Evolutionary conservation across 2,888 invertebrate genomes (phyloP), one percentile per base, ranked within the genome.

Genomic region (Perizoma affinitatum): DNA sequence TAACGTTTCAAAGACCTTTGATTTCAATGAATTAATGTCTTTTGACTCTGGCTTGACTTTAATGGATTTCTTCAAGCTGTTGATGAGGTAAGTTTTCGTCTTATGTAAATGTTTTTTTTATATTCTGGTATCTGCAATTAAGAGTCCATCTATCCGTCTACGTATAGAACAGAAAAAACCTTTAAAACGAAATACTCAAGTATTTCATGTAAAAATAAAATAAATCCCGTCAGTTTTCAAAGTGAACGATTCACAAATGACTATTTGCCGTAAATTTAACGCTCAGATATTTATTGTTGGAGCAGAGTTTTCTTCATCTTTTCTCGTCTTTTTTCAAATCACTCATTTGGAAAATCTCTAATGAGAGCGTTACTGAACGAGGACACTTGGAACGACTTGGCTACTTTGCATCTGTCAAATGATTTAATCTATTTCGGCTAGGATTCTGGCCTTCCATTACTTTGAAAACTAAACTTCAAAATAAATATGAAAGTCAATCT

Each of bases 301-400:
- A 75, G 69, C 69, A 70, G 72, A 75, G 70, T 76, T 76, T 72
- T 74, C 76, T 75, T 68, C 78, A 71, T 70, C 71, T 75, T 75
- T 75, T 68, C 61, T 69, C 72, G 69, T 76, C 74, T 82, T 83
- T 77, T 78, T 69, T 62, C 65, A 71, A 77, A 59, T 75, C 76
- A 68, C 73, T 83, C 78, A 71, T 70, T 70, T 79, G 84, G 82
- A 87, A 88, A 87, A 87, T 87, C 85, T 84, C 79, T 86, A 88
- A 88, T 88, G 87, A 88, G 80, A 76, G 79, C 78, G 79, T 75
- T 76, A 74, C 76, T 84, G 80, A 79, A 81, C 81, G 81, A 77
- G 74, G 75, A 78, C 75, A 78, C 79, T 76, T 62, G 61, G 75
- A 74, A 72, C 71, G 75, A 82, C 82, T 79, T 83, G 72, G 76